A percentile compares a stretch with the other conserved stretches of the same genome.
These are phyloP conservation scores for Corythornis vintsioides DNA, from an alignment of 2,113 vertebrate genomes.

Conservation along the genomic window DNA sequence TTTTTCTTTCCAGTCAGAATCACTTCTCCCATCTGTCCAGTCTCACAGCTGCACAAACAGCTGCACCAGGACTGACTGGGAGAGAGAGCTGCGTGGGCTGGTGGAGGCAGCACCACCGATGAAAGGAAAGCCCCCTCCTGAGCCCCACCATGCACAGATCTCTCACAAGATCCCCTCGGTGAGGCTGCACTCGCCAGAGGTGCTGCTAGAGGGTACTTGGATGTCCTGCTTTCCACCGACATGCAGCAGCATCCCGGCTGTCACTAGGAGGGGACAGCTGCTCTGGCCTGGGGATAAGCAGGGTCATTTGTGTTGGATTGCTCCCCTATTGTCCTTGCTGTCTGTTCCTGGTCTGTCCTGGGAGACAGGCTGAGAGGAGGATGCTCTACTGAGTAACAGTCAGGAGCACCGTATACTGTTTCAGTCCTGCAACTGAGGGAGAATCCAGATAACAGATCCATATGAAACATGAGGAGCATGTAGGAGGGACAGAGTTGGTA, in stretches of 20 bases:
- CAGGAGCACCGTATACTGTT: neutral
- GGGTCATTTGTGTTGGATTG: rapidly evolving
- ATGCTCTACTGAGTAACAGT: neutral
- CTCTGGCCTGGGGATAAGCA: rapidly evolving
- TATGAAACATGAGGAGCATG: neutral
- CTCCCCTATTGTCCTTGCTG: neutral
- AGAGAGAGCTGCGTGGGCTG: neutral
- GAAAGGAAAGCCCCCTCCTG: rapidly evolving
- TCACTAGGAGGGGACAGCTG: rapidly evolving
- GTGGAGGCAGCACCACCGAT: neutral
- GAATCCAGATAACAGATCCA: neutral
- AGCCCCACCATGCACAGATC: no score
- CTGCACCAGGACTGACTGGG: rapidly evolving
- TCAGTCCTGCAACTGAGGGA: neutral
- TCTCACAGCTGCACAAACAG: conserved; percentile 26
- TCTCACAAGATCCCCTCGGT: rapidly evolving
- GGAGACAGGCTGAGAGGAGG: neutral
- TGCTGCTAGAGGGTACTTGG: rapidly evolving
- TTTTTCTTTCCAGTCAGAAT: conserved; percentile 48
- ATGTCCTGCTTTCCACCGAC: neutral
- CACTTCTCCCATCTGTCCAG: neutral
- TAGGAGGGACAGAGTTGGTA: neutral
- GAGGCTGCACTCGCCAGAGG: rapidly evolving
- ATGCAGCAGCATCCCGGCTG: neutral
- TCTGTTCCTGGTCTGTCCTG: neutral